phyloP scores from a whole-genome alignment of 2,797 vertebrate genomes.

The Acridotheres tristis region DNA sequence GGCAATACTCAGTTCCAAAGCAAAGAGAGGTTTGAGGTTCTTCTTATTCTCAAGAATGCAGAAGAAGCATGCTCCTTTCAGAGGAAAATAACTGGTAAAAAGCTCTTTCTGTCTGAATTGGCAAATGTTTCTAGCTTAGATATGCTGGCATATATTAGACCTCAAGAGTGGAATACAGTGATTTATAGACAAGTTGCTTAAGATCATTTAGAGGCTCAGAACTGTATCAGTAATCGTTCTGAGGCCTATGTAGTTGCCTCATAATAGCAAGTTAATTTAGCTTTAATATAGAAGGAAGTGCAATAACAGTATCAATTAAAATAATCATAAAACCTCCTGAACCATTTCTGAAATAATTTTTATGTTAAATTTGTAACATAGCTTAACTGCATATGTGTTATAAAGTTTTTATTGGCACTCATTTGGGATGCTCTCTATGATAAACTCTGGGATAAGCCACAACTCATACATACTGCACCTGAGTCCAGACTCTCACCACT shows the following conservation, averaged over 20 bases:
- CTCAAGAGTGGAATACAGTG: not conserved
- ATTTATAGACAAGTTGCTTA: slow-evolving; percentile 23
- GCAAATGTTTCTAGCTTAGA: not conserved
- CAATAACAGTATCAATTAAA: slow-evolving; percentile 37
- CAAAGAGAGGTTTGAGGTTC: not conserved
- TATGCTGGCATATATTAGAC: not conserved
- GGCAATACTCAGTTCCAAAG: not conserved
- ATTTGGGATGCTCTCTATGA: not conserved
- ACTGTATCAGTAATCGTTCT: not conserved
- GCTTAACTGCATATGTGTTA: not conserved
- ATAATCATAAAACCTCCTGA: slow-evolving; percentile 37
- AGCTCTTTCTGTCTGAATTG: not conserved
- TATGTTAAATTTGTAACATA: not conserved
- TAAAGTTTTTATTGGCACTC: slow-evolving; percentile 1
- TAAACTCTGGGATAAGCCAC: not conserved
- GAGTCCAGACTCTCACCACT: not conserved
- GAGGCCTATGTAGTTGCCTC: not conserved
- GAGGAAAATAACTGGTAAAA: not conserved
- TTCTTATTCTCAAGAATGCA: not conserved
- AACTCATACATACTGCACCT: not conserved
- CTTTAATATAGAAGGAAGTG: slow-evolving; percentile 32
- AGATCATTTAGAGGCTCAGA: slow-evolving; percentile 28
- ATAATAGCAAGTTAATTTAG: slow-evolving; percentile 34
- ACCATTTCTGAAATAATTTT: slow-evolving; percentile 21
- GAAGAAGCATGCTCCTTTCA: not conserved